A percentile compares a stretch with the other conserved stretches of the same genome.
phyloP scores from a whole-genome alignment of 2,888 invertebrate genomes.

The Tachina lurida region DNA sequence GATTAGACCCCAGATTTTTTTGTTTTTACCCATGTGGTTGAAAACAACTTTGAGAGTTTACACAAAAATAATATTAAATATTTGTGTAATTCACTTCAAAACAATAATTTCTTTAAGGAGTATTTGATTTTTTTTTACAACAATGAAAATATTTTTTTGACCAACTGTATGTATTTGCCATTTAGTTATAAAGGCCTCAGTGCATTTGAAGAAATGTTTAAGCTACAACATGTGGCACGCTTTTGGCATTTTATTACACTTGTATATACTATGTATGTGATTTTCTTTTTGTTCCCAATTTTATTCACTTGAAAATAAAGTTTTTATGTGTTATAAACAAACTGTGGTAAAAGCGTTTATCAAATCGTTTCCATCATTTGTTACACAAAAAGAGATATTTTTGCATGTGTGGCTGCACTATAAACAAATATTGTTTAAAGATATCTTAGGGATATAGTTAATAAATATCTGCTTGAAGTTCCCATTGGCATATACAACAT shows the following conservation, averaged over 20 bases:
- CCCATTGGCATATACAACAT: slow-evolving; percentile 27
- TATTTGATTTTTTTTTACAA: no score
- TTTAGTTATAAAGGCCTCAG: slow-evolving; percentile 37
- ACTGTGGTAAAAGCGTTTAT: slow-evolving; percentile 34
- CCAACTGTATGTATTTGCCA: slow-evolving; percentile 12
- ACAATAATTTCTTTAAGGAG: no score
- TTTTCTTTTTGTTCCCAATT: not conserved
- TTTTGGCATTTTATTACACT: slow-evolving; percentile 72
- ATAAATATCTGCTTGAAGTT: slow-evolving; percentile 59
- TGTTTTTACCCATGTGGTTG: no score
- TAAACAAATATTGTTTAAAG: not conserved
- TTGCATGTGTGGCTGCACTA: not conserved
- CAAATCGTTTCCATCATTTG: slow-evolving; percentile 29
- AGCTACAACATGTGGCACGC: slow-evolving; percentile 71
- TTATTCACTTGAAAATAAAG: slow-evolving; percentile 42
- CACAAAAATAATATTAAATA: no score
- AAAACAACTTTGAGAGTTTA: no score
- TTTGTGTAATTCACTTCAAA: no score
- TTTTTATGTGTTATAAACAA: slow-evolving; percentile 39
- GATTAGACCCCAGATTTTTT: no score
- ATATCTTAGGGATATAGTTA: slow-evolving; percentile 5
- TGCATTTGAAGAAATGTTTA: slow-evolving; percentile 58
- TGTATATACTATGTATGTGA: slow-evolving; percentile 18
- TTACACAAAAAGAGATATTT: slow-evolving; percentile 15
- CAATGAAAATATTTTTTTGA: no score